phyloP scores from a whole-genome alignment of 2,888 invertebrate genomes.

The Spisula solida region DNA sequence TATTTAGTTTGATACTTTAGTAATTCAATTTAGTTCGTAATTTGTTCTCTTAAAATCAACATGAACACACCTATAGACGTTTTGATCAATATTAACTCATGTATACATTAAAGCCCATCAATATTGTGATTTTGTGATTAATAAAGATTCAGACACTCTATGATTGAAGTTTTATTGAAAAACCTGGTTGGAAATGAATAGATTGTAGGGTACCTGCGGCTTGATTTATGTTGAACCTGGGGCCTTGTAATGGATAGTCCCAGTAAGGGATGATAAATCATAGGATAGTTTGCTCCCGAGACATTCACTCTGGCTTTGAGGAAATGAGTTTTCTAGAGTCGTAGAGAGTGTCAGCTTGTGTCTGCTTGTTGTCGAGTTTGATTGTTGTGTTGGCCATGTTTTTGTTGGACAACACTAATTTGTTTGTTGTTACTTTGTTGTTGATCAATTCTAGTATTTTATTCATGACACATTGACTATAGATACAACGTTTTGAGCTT shows the following conservation, averaged over 20 bases:
- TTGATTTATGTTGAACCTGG: slow-evolving; percentile 21
- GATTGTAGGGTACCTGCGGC: neutral
- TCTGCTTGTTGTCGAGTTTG: neutral
- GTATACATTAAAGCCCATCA: neutral
- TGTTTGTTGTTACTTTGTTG: neutral
- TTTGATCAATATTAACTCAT: slow-evolving; percentile 14
- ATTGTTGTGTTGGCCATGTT: neutral
- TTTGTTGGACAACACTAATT: neutral
- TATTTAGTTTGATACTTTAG: neutral
- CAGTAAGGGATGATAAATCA: slow-evolving; percentile 25
- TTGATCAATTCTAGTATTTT: neutral
- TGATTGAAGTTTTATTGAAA: slow-evolving; percentile 28
- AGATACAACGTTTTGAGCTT: neutral
- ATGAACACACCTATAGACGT: neutral
- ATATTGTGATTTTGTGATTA: slow-evolving; percentile 26
- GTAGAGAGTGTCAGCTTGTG: no score
- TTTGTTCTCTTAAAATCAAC: neutral
- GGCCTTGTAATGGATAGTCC: slow-evolving; percentile 6
- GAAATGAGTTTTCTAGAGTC: neutral
- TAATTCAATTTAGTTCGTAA: neutral
- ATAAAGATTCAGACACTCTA: neutral
- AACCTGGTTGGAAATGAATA: slow-evolving; percentile 30
- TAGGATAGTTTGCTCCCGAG: neutral
- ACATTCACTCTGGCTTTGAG: neutral
- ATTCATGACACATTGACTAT: neutral